phyloP scores from a whole-genome alignment of 2,113 vertebrate species.

The Lepus americanus region DNA sequence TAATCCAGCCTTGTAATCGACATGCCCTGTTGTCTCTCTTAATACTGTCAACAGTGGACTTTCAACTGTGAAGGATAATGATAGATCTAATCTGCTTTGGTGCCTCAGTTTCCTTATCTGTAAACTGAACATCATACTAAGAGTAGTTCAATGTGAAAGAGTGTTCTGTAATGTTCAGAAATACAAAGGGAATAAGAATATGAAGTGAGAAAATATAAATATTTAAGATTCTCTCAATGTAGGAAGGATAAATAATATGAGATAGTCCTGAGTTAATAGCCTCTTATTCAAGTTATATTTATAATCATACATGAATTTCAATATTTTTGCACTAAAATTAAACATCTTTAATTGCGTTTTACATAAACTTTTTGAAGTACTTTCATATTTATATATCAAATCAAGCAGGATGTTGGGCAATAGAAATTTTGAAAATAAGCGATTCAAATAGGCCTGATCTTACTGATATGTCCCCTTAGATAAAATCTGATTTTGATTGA shows the following conservation, averaged over 20 bases:
- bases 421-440: neutral
- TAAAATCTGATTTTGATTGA: conserved; percentile 15
- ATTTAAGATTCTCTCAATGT: neutral
- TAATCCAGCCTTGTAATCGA: conserved; percentile 63
- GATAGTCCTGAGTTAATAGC: neutral
- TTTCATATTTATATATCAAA: neutral
- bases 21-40: conserved; percentile 51
- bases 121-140: conserved; percentile 32
- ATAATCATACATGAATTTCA: neutral
- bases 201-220: conserved; percentile 9
- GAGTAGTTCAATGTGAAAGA: neutral
- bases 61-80: conserved; percentile 57
- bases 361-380: no score
- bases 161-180: neutral
- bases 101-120: conserved; percentile 80
- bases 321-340: neutral
- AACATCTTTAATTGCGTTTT: no score
- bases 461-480: neutral
- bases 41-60: conserved; percentile 71
- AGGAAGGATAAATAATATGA: neutral
- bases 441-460: neutral
- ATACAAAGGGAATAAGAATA: conserved; percentile 17
- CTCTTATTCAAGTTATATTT: neutral
- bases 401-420: neutral
- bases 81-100: neutral